These are phyloP conservation scores for Andricus curvator DNA, from an alignment of 2,888 invertebrate species.

Conservation along the genomic window DNA sequence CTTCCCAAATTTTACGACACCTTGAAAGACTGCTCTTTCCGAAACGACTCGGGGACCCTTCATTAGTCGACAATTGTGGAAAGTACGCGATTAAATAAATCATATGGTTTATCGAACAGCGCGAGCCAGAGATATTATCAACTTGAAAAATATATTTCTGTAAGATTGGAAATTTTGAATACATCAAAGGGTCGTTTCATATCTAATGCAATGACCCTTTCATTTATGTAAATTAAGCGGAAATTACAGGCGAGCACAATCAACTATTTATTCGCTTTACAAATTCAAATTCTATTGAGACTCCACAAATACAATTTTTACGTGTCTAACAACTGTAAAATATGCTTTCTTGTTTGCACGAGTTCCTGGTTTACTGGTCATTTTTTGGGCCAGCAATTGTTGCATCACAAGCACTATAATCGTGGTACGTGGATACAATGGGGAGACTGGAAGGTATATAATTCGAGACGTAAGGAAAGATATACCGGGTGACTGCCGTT, in stretches of 20 bases:
- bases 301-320: slow-evolving; percentile 9
- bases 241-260: neutral
- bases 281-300: slow-evolving; percentile 9
- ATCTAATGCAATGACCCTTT: neutral
- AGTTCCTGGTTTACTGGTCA: slow-evolving; percentile 23
- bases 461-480: slow-evolving; percentile 22
- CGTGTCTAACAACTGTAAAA: slow-evolving; percentile 7
- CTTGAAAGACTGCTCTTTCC: slow-evolving; percentile 56
- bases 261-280: neutral
- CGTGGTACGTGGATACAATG: slow-evolving; percentile 23
- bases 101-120: neutral
- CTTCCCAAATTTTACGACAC: slow-evolving; percentile 58
- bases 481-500: slow-evolving; percentile 36
- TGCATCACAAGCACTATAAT: slow-evolving; percentile 36
- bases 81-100: slow-evolving; percentile 64
- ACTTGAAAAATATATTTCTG: neutral
- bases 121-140: neutral
- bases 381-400: slow-evolving; percentile 21
- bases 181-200: neutral
- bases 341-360: slow-evolving; percentile 14
- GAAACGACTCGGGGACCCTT: slow-evolving; percentile 56
- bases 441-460: slow-evolving; percentile 17
- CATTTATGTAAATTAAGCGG: neutral
- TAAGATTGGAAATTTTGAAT: neutral
- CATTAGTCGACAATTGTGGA: slow-evolving; percentile 56